A percentile compares a stretch with the other conserved stretches of the same genome.
phyloP scores from a whole-genome alignment of 2,113 vertebrate species.

The Herpailurus yagouaroundi region DNA sequence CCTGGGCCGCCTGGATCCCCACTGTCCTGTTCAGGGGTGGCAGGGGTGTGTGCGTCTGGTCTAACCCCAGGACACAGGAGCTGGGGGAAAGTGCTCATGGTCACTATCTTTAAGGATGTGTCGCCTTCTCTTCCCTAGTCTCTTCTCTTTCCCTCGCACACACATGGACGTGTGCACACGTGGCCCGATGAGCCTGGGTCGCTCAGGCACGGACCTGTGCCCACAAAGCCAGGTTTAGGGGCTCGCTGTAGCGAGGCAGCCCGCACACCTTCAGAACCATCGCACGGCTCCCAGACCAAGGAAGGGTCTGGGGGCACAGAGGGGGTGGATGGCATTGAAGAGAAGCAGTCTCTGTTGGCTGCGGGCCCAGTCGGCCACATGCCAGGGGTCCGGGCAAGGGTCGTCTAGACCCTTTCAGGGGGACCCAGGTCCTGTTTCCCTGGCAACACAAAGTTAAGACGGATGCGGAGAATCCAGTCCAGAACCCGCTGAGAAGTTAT shows the following conservation, averaged over 20 bases:
- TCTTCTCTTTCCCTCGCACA: too few species aligned
- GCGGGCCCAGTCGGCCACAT: neutral
- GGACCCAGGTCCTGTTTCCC: too few species aligned
- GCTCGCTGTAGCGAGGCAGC: neutral
- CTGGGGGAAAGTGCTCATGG: neutral
- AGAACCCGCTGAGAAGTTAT: neutral
- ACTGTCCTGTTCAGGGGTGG: neutral
- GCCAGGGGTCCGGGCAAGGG: neutral
- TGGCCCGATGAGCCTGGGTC: neutral
- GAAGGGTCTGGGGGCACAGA: neutral
- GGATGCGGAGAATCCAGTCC: rapidly evolving
- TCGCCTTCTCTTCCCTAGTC: neutral
- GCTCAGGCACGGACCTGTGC: neutral
- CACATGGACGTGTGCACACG: neutral
- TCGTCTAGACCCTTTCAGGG: neutral
- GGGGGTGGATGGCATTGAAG: neutral
- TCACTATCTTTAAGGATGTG: neutral
- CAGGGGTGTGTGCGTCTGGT: neutral
- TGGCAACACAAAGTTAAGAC: neutral
- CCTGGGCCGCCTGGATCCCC: neutral
- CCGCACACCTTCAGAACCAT: rapidly evolving
- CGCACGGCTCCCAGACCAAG: neutral
- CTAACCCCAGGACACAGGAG: too few species aligned
- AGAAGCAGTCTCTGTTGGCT: neutral
- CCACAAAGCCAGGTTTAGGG: neutral